Percentiles rank a stretch among this genome's conserved stretches.
Evolutionary conservation across 2,888 invertebrate genomes (phyloP).

Genomic region (Ernsta delagoae): DNA sequence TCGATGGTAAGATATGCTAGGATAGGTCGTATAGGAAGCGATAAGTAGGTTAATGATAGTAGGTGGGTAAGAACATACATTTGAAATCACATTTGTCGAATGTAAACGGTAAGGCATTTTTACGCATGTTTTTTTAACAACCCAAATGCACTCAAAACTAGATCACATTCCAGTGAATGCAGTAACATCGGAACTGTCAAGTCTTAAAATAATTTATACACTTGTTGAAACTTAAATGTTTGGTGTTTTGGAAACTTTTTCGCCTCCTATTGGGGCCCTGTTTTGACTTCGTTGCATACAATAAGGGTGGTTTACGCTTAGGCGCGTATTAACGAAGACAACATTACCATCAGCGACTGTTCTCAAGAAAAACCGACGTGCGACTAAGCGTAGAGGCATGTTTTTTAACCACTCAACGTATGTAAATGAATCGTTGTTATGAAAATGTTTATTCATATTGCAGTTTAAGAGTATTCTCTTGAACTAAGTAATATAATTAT

Average conservation of each 20-base stretch:
- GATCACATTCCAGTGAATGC: not conserved
- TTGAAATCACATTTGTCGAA: not conserved
- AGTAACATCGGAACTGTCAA: not conserved
- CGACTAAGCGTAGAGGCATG: not conserved
- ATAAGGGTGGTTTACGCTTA: not conserved
- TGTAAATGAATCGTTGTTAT: not conserved
- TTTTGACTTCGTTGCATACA: not conserved
- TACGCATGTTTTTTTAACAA: not conserved
- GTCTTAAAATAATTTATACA: not conserved
- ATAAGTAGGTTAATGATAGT: not conserved
- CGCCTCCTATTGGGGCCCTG: not conserved
- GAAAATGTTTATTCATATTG: not conserved
- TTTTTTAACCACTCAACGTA: conserved; percentile 2
- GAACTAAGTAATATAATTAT: too few relatives aligned
- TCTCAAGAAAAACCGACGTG: not conserved
- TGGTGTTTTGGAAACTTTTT: not conserved
- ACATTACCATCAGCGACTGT: not conserved
- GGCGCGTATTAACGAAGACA: not conserved
- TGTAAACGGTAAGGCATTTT: not conserved
- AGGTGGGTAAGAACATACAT: not conserved
- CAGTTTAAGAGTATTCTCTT: not conserved
- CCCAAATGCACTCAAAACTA: not conserved
- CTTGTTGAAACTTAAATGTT: not conserved
- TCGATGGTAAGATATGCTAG: not conserved
- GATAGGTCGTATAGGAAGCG: too few relatives aligned